These are phyloP conservation scores for Oncopeltus fasciatus DNA, from an alignment of 1,140 invertebrate genomes.

Conservation along the genomic window DNA sequence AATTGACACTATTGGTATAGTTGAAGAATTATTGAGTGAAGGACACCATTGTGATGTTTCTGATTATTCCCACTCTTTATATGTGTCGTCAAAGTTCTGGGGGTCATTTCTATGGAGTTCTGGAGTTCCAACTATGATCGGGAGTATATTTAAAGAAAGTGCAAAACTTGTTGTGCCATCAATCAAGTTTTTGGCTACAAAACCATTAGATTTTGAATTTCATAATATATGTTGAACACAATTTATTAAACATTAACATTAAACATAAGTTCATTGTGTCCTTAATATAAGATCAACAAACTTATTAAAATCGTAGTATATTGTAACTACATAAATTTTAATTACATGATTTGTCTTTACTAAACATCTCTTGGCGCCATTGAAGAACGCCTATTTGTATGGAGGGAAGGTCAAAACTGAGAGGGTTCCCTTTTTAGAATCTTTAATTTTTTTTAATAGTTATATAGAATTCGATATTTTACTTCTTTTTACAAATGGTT, in stretches of 20 bases:
- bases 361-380: too few species aligned
- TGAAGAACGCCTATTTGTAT: too few species aligned
- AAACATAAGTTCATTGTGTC: too few species aligned
- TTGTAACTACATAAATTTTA: too few species aligned
- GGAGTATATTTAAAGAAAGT: background rate
- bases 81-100: background rate
- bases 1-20: conserved; percentile 48
- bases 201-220: conserved; percentile 2
- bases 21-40: conserved; percentile 57
- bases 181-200: background rate
- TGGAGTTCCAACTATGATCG: background rate
- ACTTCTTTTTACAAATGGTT: too few species aligned
- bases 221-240: background rate
- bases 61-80: background rate
- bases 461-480: too few species aligned
- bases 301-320: too few species aligned
- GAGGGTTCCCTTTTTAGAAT: too few species aligned
- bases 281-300: too few species aligned
- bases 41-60: conserved; percentile 29
- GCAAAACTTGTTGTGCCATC: conserved; percentile 4
- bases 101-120: background rate
- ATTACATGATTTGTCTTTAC: too few species aligned
- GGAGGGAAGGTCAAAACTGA: too few species aligned
- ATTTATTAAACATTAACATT: background rate
- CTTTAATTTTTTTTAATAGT: too few species aligned